These are phyloP conservation scores for Ctenopoma multispine DNA, from an alignment of 2,797 vertebrate genomes.

Conservation along the genomic window DNA sequence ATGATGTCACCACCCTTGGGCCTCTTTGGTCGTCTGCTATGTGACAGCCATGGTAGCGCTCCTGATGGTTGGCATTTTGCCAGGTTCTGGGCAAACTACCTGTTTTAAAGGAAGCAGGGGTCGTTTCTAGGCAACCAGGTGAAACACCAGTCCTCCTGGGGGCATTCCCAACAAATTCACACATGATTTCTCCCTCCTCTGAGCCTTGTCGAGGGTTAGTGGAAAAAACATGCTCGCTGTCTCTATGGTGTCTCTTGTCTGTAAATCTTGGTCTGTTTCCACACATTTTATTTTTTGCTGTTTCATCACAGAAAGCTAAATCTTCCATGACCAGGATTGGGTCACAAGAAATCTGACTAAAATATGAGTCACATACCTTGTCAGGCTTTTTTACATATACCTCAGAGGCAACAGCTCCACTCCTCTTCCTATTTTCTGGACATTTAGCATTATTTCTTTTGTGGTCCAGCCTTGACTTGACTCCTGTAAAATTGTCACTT, in stretches of 20 bases:
- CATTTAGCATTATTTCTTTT: conserved; percentile 62
- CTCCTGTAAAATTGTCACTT: conserved; percentile 72
- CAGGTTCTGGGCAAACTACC: conserved; percentile 85
- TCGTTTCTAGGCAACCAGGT: conserved; percentile 75
- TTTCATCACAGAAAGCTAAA: conserved; percentile 43
- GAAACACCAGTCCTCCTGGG: conserved; percentile 50
- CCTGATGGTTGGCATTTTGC: conserved; percentile 77
- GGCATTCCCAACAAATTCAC: conserved; percentile 74
- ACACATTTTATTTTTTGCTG: conserved; percentile 66
- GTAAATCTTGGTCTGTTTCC: conserved; percentile 68
- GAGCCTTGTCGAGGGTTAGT: conserved; percentile 79
- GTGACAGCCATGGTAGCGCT: conserved; percentile 67
- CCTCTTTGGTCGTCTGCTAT: conserved; percentile 57
- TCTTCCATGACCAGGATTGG: conserved; percentile 27
- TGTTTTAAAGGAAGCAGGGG: conserved; percentile 67
- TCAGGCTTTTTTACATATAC: conserved; percentile 55
- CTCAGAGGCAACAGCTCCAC: conserved; percentile 71
- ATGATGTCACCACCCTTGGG: conserved; percentile 68
- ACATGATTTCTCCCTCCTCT: conserved; percentile 71
- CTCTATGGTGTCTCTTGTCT: conserved; percentile 78
- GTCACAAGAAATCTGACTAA: conserved; percentile 25
- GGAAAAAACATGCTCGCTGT: conserved; percentile 79
- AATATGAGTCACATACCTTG: conserved; percentile 11
- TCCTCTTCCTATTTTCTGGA: conserved; percentile 73
- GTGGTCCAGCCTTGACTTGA: conserved; percentile 81